Base-by-base conservation (phyloP, 2,888 invertebrate species). In the Acheta domesticus region DNA sequence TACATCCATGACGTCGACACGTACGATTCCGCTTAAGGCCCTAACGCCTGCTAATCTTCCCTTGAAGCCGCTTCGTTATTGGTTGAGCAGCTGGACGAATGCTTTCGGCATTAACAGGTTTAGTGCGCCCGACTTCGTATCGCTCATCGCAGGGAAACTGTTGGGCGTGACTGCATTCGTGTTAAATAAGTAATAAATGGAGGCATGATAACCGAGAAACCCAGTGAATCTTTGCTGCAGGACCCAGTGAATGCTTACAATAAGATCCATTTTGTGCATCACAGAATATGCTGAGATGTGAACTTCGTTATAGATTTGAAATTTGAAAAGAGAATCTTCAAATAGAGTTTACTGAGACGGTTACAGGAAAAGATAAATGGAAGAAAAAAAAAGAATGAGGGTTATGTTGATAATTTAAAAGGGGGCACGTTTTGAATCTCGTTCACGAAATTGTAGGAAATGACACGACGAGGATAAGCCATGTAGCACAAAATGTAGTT, bases 71-170 rank as follows among this genome's bases (percentile, higher is more conserved):
- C 14, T n/a, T n/a, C 14, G 62, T 62, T 5, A 62, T 62, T 62
- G 62, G 62, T n/a, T 5, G 36, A 36, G 62, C 62, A 3, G 14
- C 62, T 11, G 3, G 62, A 62, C 62, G 62, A 19, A 1, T 8
- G 62, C 62, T 62, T n/a, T 62, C n/a, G 14, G 62, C n/a, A 62
- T 62, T 62, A 62, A 62, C 62, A 62, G 62, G n/a, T 62, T n/a
- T 11, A 12, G 16, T 5, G 62, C 62, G n/a, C 62, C 62, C 14
- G 16, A 62, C 16, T 1, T 36, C 36, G n/a, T 62, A 62, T 62
- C 62, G 62, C n/a, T 62, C 62, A 62, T 62, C 62, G 62, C 16
- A 3, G n/a, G 4, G 16, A 62, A 62, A 14, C 62, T 62, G 62
- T 62, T n/a, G n/a, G 62, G 62, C 62, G 62, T 62, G 62, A 62